Evolutionary conservation across 35 echinoderm and acorn worm species (phyloP).

Genomic region (Eucidaris tribuloides): DNA sequence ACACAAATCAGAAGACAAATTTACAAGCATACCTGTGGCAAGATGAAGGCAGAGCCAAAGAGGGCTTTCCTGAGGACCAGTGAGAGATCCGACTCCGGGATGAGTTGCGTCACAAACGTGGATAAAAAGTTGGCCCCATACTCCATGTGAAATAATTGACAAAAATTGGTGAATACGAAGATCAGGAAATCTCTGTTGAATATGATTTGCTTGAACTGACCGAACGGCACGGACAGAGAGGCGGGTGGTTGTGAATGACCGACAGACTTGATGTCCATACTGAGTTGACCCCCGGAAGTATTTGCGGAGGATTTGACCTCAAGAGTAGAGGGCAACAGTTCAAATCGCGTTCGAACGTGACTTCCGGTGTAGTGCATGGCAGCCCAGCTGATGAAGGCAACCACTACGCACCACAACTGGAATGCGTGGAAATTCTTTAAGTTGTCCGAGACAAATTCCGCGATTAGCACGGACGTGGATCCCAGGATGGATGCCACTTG

Average conservation of each 20-base stretch:
- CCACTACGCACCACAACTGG: constrained; percentile 67
- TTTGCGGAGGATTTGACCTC: neutral
- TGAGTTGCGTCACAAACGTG: constrained; percentile 81
- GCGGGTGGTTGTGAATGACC: neutral
- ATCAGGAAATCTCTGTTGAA: constrained; percentile 60
- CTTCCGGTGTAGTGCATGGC: constrained; percentile 73
- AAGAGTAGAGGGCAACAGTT: neutral
- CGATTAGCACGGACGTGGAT: constrained; percentile 42
- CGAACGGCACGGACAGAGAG: constrained; percentile 2
- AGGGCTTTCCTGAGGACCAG: constrained; percentile 42
- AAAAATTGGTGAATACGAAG: constrained; percentile 87
- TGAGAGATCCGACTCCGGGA: constrained; percentile 51
- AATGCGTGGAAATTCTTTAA: constrained; percentile 78
- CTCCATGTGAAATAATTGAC: constrained; percentile 69
- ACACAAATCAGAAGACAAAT: neutral
- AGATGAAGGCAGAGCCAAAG: constrained; percentile 76
- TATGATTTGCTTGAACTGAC: constrained; percentile 71
- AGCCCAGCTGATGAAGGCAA: constrained; percentile 76
- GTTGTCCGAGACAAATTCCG: constrained; percentile 66
- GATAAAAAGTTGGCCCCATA: constrained; percentile 75
- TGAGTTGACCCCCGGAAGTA: neutral
- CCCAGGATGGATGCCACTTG: constrained; percentile 72
- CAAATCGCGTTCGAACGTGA: constrained; percentile 53
- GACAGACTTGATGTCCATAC: neutral
- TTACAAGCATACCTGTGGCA: constrained; percentile 73